Conservation (phyloP, 2,888 invertebrate species). For the Atherix ibis region DNA sequence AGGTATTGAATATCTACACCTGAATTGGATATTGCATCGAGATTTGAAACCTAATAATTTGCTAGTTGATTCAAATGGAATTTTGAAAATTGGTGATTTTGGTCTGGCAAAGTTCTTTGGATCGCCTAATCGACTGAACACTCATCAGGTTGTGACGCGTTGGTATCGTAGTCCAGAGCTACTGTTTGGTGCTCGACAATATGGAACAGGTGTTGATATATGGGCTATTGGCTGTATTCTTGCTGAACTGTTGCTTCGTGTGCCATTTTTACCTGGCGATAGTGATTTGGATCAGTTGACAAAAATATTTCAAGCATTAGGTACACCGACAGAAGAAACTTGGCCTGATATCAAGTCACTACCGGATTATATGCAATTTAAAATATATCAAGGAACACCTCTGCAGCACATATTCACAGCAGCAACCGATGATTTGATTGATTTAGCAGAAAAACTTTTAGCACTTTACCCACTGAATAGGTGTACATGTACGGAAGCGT, state of each 20-base stretch:
- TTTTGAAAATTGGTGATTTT: constrained; percentile 97
- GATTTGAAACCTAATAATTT: constrained; percentile 99
- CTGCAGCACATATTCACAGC: constrained; percentile 89
- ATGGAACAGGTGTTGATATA: constrained; percentile 92
- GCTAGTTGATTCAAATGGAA: constrained; percentile 77
- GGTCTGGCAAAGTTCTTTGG: constrained; percentile 96
- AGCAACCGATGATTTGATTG: constrained; percentile 78
- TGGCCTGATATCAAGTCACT: constrained; percentile 77
- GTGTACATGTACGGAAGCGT: constrained; percentile 65
- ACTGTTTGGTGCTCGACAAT: constrained; percentile 86
- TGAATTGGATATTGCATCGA: constrained; percentile 92
- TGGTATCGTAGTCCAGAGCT: constrained; percentile 92
- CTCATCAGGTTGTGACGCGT: constrained; percentile 93
- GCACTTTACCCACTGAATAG: constrained; percentile 69
- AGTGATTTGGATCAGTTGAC: constrained; percentile 93
- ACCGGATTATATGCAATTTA: constrained; percentile 88
- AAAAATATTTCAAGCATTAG: constrained; percentile 87
- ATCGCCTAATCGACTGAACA: constrained; percentile 88
- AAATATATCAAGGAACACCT: constrained; percentile 67
- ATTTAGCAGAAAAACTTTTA: constrained; percentile 60
- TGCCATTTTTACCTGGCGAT: constrained; percentile 91
- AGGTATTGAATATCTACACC: constrained; percentile 86
- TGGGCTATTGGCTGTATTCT: constrained; percentile 99
- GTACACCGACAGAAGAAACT: constrained; percentile 78
- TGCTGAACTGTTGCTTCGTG: constrained; percentile 79